Percentiles rank a stretch among this genome's conserved stretches.
These are phyloP conservation scores for Oxygymnocypris stewartii DNA, from an alignment of 2,113 vertebrate species.

Conservation along the genomic window DNA sequence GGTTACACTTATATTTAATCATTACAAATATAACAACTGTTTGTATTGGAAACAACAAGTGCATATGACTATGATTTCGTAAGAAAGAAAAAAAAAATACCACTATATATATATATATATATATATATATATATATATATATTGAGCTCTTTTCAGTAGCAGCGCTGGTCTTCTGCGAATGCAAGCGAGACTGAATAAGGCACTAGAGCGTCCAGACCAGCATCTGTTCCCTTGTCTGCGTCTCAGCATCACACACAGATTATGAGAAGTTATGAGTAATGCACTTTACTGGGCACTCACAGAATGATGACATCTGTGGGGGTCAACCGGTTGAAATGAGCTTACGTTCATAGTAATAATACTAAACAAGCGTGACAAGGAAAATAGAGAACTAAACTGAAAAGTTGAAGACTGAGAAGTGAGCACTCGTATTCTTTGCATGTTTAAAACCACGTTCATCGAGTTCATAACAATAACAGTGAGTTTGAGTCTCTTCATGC, in stretches of 20 bases:
- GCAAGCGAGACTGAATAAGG: slow-evolving; percentile 48
- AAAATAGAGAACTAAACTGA: background rate
- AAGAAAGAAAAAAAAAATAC: no score
- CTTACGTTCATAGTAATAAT: slow-evolving; percentile 1
- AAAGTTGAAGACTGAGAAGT: no score
- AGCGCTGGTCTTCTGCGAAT: background rate
- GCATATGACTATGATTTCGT: no score
- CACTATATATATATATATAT: no score
- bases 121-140: no score
- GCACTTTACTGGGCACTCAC: background rate
- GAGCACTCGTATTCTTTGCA: background rate
- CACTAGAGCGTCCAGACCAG: slow-evolving; percentile 39
- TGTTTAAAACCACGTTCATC: background rate
- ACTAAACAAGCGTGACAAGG: background rate
- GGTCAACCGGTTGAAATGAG: background rate
- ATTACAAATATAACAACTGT: slow-evolving; percentile 64
- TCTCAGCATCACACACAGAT: background rate
- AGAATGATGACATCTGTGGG: background rate
- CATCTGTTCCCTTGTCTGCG: background rate
- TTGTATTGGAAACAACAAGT: slow-evolving; percentile 55
- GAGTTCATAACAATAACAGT: background rate
- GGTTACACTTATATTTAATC: slow-evolving; percentile 65
- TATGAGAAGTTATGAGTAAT: background rate
- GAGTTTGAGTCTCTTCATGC: background rate
- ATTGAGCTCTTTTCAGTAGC: no score